Evolutionary conservation across 1,140 invertebrate species (phyloP).

Genomic region (Leguminivora glycinivorella): DNA sequence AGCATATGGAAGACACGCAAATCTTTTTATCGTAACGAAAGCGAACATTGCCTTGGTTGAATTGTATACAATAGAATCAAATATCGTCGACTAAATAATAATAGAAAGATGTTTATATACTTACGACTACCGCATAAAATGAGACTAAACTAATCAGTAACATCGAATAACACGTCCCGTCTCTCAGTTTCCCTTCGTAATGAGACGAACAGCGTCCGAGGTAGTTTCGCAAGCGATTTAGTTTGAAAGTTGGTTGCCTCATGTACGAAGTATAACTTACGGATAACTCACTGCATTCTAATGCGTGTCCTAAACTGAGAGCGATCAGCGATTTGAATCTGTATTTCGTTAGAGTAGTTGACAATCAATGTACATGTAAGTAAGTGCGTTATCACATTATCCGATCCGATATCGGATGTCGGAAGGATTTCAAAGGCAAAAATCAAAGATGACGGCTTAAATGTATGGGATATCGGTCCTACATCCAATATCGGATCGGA

Average conservation of each 20-base stretch:
- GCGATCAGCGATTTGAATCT: not conserved
- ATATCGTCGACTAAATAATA: not conserved
- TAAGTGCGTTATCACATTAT: not conserved
- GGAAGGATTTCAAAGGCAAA: too few species aligned
- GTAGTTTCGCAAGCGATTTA: constrained; percentile 48
- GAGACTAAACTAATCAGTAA: not conserved
- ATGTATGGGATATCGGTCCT: too few species aligned
- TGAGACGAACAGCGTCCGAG: constrained; percentile 19
- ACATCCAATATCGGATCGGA: too few species aligned
- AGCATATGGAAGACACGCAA: too few species aligned
- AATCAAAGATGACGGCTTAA: too few species aligned
- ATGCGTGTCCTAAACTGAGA: constrained; percentile 2
- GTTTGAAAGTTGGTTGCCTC: constrained; percentile 49
- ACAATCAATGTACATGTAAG: not conserved
- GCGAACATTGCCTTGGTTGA: too few species aligned
- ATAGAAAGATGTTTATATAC: not conserved
- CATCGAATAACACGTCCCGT: not conserved
- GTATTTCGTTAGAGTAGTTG: too few species aligned
- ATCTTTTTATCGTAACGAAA: too few species aligned
- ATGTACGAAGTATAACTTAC: constrained; percentile 35
- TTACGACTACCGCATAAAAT: not conserved
- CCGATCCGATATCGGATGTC: too few species aligned
- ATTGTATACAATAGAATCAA: not conserved
- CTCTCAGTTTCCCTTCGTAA: not conserved
- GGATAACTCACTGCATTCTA: constrained; percentile 35